Evolutionary conservation across 2,888 invertebrate genomes (phyloP).

Genomic region (Nymphalis urticae): DNA sequence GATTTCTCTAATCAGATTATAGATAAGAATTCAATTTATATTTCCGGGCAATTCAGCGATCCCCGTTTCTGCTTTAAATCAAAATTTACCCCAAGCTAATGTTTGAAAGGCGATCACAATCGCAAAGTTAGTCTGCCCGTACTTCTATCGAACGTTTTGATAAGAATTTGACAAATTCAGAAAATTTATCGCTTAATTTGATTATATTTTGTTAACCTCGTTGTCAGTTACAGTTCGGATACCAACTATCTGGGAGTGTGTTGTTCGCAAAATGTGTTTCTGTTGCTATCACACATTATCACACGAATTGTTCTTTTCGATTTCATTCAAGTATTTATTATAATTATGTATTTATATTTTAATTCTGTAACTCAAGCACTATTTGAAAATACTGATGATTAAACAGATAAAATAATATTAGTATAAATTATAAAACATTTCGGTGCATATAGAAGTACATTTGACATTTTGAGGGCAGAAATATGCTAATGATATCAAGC

Average conservation of each 20-base stretch:
- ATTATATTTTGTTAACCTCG: constrained; percentile 18
- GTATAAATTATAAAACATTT: background rate
- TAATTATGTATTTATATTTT: background rate
- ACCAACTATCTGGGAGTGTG: too few relatives aligned
- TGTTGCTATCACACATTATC: too few relatives aligned
- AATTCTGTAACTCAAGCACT: too few relatives aligned
- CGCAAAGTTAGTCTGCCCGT: constrained; percentile 48
- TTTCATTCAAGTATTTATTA: too few relatives aligned
- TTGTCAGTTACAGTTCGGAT: background rate
- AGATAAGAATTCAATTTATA: constrained; percentile 74
- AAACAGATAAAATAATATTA: background rate
- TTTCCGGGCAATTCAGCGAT: constrained; percentile 55
- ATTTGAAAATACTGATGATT: too few relatives aligned
- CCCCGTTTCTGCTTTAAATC: constrained; percentile 71
- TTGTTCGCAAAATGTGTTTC: too few relatives aligned
- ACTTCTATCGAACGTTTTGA: constrained; percentile 53
- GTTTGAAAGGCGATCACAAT: constrained; percentile 53
- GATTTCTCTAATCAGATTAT: constrained; percentile 52
- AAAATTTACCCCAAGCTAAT: constrained; percentile 57
- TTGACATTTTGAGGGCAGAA: constrained; percentile 7
- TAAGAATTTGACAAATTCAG: constrained; percentile 62
- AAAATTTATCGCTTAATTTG: constrained; percentile 41
- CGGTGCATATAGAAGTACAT: constrained; percentile 4
- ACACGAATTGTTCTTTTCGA: too few relatives aligned
- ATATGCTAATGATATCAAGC: constrained; percentile 26